phyloP scores from a whole-genome alignment of 2,113 vertebrate genomes.

The Nicator chloris region DNA sequence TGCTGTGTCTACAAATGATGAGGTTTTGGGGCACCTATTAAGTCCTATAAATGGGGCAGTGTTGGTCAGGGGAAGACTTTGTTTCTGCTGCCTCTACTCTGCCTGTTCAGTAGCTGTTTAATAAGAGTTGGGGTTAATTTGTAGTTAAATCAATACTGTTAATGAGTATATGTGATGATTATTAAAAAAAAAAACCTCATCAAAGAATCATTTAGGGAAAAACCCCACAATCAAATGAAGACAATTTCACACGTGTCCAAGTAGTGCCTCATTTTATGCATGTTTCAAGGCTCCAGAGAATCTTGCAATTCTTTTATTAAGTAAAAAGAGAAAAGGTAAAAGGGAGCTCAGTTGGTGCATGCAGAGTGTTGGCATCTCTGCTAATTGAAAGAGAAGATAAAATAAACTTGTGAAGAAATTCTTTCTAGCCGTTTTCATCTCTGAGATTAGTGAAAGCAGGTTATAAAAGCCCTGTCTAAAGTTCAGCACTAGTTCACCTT shows the following conservation, averaged over 20 bases:
- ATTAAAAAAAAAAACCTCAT: neutral
- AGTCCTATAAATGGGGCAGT: neutral
- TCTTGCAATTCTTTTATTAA: neutral
- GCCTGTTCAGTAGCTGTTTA: neutral
- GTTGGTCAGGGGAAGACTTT: neutral
- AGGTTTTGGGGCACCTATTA: accelerated
- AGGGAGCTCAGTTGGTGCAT: neutral
- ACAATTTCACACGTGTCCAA: neutral
- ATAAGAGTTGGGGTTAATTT: neutral
- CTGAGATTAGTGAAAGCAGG: neutral
- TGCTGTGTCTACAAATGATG: neutral
- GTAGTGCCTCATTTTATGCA: neutral
- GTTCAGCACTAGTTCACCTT: neutral
- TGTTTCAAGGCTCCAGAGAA: neutral
- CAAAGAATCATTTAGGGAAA: neutral
- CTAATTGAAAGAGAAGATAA: constrained; percentile 2
- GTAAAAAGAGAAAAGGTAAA: neutral
- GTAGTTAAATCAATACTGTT: neutral
- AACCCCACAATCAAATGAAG: neutral
- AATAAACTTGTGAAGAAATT: neutral
- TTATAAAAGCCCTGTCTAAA: neutral
- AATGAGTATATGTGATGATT: neutral
- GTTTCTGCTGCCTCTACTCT: neutral
- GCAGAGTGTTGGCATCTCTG: neutral
- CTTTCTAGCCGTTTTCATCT: neutral